phyloP scores from a whole-genome alignment of 2,888 invertebrate species.

The Drosophila nr. perissopoda region DNA sequence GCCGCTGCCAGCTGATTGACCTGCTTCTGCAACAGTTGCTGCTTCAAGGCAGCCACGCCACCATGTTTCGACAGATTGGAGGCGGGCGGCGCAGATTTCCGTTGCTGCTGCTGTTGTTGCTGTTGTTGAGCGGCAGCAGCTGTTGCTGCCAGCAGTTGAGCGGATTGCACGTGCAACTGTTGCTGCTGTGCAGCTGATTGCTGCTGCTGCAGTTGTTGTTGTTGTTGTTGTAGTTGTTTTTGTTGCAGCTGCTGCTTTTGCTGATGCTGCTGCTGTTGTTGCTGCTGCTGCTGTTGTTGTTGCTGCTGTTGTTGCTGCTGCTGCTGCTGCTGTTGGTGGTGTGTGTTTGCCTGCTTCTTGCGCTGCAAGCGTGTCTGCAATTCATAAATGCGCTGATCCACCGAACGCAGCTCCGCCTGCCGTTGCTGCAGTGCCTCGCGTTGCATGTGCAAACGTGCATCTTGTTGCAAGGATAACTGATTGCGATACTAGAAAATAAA shows the following conservation, averaged over 20 bases:
- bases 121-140: constrained; percentile 38
- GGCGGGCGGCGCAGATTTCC: constrained; percentile 46
- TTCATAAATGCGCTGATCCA: constrained; percentile 97
- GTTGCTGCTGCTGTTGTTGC: constrained; percentile 48
- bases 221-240: background rate
- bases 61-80: constrained; percentile 66
- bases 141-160: constrained; percentile 61
- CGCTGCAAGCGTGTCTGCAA: constrained; percentile 95
- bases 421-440: constrained; percentile 94
- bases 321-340: constrained; percentile 77
- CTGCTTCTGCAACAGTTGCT: constrained; percentile 81
- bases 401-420: constrained; percentile 95
- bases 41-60: constrained; percentile 80
- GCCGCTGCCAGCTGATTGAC: constrained; percentile 68
- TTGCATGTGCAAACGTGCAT: constrained; percentile 94
- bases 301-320: constrained; percentile 66
- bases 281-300: constrained; percentile 55
- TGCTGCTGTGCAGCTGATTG: constrained; percentile 59
- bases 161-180: constrained; percentile 56
- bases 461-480: constrained; percentile 97
- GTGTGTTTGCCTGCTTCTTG: constrained; percentile 89
- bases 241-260: constrained; percentile 60
- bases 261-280: constrained; percentile 47
- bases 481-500: constrained; percentile 92
- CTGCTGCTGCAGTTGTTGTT: constrained; percentile 10